Evolutionary conservation across 2,113 vertebrate genomes (phyloP), one percentile per base, ranked within the genome.

Genomic region (Muntiacus muntjak): DNA sequence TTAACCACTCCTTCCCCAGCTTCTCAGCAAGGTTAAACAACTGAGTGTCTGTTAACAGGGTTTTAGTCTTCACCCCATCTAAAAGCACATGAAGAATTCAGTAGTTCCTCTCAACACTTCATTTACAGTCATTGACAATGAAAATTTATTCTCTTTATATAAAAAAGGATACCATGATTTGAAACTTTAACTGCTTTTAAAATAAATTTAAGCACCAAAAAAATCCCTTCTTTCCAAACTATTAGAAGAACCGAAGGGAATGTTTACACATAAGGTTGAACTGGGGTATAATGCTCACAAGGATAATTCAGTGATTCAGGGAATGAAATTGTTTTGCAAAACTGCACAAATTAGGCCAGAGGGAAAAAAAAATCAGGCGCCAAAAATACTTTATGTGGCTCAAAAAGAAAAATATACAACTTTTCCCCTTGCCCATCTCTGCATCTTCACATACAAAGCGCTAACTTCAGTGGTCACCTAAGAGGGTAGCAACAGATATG

Each of bases 1-100:
- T 98, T 91, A 98, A 98, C 99, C 99, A 99, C 88, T 99, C 98
- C 85, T 98, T 98, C 23, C 99, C 99, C 36, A 99, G 98, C 26
- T 93, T 96, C 96, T 97, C 98, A 45, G 99, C 99, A 0, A 99
- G 93, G 45, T 28, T 88, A 97, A 99, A 98, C 83, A 99, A 98
- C 98, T 99, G 98, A 16, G 98, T 95, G 47, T 99, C 99, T 0
- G 99, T 99, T 82, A 99, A 92, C 9, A 97, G 83, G 9, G 12
- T 67, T 36, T 7, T 96, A 0, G 74, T 3, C 93, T 97, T 97
- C 5, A 58, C 12, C 43, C 97, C 99, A 74, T 98, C 99, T 99
- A 97, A 43, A 98, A 96, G 91, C 36, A 92, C 28, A 92, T 0
- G 4, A 60, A 64, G 71, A n/a, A 93, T 50, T 95, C 79, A 58